Conservation (phyloP, 2,888 invertebrate species). For the Rapana venosa region DNA sequence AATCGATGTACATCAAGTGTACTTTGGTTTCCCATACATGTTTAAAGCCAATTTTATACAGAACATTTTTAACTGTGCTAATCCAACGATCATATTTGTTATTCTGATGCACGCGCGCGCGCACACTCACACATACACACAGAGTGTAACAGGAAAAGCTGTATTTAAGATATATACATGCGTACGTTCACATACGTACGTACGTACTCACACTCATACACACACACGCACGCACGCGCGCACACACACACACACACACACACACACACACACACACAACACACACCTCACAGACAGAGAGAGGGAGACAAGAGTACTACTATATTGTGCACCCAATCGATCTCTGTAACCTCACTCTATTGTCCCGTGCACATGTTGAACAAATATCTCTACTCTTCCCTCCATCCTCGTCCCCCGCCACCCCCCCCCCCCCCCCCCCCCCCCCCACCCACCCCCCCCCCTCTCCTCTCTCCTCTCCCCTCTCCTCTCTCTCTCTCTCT, state of each 20-base stretch:
- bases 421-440: not conserved
- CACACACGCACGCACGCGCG: not conserved
- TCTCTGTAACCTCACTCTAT: not conserved
- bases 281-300: not conserved
- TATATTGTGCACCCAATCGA: not conserved
- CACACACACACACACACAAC: not conserved
- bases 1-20: too few species aligned
- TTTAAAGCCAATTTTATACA: too few species aligned
- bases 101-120: too few species aligned
- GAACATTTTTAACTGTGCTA: too few species aligned
- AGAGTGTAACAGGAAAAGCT: too few species aligned
- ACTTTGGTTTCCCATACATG: too few species aligned
- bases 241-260: not conserved
- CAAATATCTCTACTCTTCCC: not conserved
- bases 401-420: not conserved
- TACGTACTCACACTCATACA: not conserved
- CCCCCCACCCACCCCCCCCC: not conserved
- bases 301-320: not conserved
- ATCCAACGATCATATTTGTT: too few species aligned
- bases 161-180: not conserved
- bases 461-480: too few species aligned
- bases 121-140: too few species aligned
- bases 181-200: not conserved
- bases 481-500: too few species aligned
- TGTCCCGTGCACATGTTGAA: not conserved